Conservation (phyloP, 2,888 invertebrate species). For the Monoplex corrugatus region DNA sequence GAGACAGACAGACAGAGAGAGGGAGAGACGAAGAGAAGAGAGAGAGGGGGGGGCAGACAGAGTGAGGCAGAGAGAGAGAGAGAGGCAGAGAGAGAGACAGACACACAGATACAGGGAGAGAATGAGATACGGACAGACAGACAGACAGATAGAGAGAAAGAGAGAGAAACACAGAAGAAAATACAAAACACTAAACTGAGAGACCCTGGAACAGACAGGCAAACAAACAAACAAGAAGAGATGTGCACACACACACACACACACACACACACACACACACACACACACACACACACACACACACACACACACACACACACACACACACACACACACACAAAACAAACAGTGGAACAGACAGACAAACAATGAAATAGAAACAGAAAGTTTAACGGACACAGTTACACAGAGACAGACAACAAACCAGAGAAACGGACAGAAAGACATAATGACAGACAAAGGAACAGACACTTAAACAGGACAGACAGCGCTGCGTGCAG, state of each 20-base stretch:
- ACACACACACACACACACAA: neutral
- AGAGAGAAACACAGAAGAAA: neutral
- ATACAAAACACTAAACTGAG: neutral
- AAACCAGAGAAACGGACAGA: too few relatives aligned
- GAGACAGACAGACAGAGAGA: neutral
- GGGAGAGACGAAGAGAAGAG: neutral
- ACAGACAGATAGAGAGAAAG: constrained; percentile 28
- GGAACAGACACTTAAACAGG: too few relatives aligned
- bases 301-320: too few relatives aligned
- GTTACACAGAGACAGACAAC: too few relatives aligned
- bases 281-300: too few relatives aligned
- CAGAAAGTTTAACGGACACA: too few relatives aligned
- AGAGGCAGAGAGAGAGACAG: constrained; percentile 16
- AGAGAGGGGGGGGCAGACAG: neutral
- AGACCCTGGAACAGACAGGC: neutral
- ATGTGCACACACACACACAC: too few relatives aligned
- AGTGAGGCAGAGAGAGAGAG: neutral
- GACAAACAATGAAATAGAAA: neutral
- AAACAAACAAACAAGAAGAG: too few relatives aligned
- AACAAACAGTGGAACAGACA: neutral
- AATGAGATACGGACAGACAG: constrained; percentile 28
- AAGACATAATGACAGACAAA: too few relatives aligned
- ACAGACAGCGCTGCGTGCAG: too few relatives aligned
- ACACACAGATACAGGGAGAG: constrained; percentile 12
- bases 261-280: too few relatives aligned